A percentile compares a stretch with the other conserved stretches of the same genome.
Evolutionary conservation across 2,888 invertebrate genomes (phyloP).

Genomic region (Eupithecia subfuscata): DNA sequence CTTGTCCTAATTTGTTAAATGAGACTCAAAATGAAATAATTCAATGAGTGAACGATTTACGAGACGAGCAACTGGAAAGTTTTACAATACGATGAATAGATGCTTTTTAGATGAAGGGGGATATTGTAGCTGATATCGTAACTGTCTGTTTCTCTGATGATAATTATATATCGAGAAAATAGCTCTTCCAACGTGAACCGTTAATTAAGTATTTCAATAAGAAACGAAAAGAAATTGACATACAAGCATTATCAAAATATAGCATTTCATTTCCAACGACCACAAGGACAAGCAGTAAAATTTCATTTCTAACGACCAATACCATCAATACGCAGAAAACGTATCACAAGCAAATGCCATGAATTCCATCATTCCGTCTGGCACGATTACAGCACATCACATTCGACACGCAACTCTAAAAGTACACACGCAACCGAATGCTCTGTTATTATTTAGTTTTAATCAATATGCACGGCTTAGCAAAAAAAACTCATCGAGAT

Average conservation of each 20-base stretch:
- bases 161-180: constrained; percentile 1
- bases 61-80: background rate
- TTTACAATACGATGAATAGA: background rate
- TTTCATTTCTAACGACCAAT: constrained; percentile 17
- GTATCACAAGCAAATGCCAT: constrained; percentile 32
- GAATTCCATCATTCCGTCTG: constrained; percentile 37
- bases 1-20: constrained; percentile 67
- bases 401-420: constrained; percentile 58
- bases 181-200: background rate
- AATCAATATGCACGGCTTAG: constrained; percentile 53
- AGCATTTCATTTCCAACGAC: too few species aligned
- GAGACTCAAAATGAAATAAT: constrained; percentile 26
- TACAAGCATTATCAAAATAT: constrained; percentile 26
- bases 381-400: constrained; percentile 45
- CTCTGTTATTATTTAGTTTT: constrained; percentile 58
- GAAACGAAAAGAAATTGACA: constrained; percentile 15
- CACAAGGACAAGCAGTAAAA: constrained; percentile 34
- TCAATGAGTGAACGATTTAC: constrained; percentile 39
- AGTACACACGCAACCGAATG: constrained; percentile 59
- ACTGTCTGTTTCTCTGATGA: background rate
- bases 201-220: background rate
- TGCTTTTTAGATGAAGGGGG: constrained; percentile 12
- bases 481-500: constrained; percentile 49
- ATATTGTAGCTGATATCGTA: background rate
- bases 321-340: constrained; percentile 30